Conservation (phyloP, 2,888 invertebrate genomes). For the Acanthococcus lagerstroemiae region DNA sequence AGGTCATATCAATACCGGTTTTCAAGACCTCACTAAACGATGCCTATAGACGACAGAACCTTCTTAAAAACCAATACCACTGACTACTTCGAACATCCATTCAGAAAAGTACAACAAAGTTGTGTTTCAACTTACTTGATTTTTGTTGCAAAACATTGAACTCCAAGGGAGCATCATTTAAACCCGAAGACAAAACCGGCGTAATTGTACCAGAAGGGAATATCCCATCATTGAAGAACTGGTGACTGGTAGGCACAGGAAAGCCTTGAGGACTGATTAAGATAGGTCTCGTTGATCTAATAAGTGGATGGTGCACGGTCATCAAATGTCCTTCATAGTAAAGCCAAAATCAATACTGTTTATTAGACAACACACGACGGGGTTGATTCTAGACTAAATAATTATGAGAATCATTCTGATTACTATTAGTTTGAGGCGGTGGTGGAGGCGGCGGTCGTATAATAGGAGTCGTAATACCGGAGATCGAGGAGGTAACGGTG, state of each 20-base stretch:
- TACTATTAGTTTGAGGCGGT: slow-evolving; percentile 9
- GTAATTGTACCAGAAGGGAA: background rate
- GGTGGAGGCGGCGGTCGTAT: slow-evolving; percentile 12
- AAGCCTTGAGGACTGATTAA: slow-evolving; percentile 16
- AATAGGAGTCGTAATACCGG: slow-evolving; percentile 4
- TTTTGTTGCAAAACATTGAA: slow-evolving; percentile 6
- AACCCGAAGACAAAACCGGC: slow-evolving; percentile 11
- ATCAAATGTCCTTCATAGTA: slow-evolving; percentile 12
- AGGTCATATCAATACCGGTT: no score
- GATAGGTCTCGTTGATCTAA: slow-evolving; percentile 11
- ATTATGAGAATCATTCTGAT: background rate
- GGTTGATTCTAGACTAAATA: background rate
- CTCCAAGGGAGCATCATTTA: slow-evolving; percentile 26
- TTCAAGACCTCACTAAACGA: no score
- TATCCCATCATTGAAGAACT: slow-evolving; percentile 8
- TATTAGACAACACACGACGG: background rate
- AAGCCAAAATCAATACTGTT: background rate
- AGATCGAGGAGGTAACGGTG: background rate
- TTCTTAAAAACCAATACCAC: no score
- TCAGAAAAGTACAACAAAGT: no score
- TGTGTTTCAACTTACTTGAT: slow-evolving; percentile 4
- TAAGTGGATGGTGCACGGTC: slow-evolving; percentile 18
- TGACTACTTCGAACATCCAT: no score
- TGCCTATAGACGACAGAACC: no score
- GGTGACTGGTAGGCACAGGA: slow-evolving; percentile 1